Evolutionary conservation across 1,140 invertebrate species (phyloP).

Genomic region (Calycopis cecrops): DNA sequence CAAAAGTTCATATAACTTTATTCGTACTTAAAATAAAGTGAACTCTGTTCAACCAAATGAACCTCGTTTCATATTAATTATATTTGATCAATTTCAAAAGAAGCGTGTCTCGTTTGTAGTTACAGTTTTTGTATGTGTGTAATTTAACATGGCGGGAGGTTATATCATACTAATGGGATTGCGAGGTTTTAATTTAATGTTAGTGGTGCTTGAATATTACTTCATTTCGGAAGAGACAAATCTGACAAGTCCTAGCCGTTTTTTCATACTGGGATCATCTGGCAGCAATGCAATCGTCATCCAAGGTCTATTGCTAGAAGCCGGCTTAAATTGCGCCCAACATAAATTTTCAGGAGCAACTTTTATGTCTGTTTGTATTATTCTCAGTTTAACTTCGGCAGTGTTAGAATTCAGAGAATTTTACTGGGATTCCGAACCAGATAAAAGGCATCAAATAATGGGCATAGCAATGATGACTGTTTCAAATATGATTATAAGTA

Average conservation of each 20-base stretch:
- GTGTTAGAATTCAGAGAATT: constrained; percentile 35
- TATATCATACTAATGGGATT: constrained; percentile 43
- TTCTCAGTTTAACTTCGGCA: constrained; percentile 33
- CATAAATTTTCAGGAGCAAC: constrained; percentile 33
- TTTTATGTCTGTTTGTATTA: constrained; percentile 31
- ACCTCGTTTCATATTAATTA: no score
- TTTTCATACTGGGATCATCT: constrained; percentile 43
- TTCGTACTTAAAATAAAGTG: no score
- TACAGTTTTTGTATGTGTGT: no score
- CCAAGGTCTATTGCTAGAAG: constrained; percentile 42
- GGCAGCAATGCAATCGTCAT: constrained; percentile 37
- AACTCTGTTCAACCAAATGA: no score
- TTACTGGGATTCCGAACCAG: constrained; percentile 17
- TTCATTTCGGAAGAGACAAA: constrained; percentile 38
- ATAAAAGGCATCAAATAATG: constrained; percentile 24
- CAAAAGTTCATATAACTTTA: no score
- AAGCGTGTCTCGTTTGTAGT: no score
- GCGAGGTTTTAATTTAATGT: constrained; percentile 31
- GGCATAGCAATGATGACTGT: constrained; percentile 36
- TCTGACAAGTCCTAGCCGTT: constrained; percentile 31
- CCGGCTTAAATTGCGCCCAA: constrained; percentile 33
- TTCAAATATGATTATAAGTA: constrained; percentile 30
- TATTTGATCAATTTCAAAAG: no score
- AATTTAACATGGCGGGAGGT: constrained; percentile 28
- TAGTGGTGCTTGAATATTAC: constrained; percentile 38